Conservation (phyloP, 2,888 invertebrate genomes). For the Parnassius mnemosyne region DNA sequence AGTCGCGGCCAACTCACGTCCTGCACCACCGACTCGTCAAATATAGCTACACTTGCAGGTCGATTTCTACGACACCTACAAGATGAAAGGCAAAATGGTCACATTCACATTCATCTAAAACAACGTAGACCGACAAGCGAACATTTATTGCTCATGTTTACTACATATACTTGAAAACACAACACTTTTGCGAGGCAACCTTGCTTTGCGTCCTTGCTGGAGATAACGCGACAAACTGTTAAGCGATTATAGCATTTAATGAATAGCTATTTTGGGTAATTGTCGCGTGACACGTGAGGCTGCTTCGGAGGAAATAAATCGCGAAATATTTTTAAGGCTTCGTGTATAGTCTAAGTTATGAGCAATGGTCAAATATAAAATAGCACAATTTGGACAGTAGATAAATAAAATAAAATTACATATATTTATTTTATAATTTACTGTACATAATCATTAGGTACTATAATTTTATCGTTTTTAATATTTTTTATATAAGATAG, state of each 20-base stretch:
- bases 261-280: not conserved
- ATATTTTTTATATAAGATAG: no score
- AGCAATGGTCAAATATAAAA: not conserved
- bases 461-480: no score
- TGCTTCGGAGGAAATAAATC: constrained; percentile 20
- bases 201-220: constrained; percentile 17
- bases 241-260: constrained; percentile 1
- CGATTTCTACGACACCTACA: no score
- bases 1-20: no score
- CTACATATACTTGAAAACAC: constrained; percentile 8
- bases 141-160: not conserved
- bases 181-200: constrained; percentile 9
- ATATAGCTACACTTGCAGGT: no score
- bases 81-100: no score
- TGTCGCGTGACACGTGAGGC: not conserved
- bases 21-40: no score
- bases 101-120: not conserved
- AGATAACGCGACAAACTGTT: constrained; percentile 8
- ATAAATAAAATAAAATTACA: no score
- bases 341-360: constrained; percentile 24
- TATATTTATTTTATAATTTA: no score
- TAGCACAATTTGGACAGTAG: no score
- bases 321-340: constrained; percentile 23
- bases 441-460: no score
- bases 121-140: not conserved